These are phyloP conservation scores for Holotrichia oblita DNA, from an alignment of 1,140 invertebrate genomes.

Conservation along the genomic window DNA sequence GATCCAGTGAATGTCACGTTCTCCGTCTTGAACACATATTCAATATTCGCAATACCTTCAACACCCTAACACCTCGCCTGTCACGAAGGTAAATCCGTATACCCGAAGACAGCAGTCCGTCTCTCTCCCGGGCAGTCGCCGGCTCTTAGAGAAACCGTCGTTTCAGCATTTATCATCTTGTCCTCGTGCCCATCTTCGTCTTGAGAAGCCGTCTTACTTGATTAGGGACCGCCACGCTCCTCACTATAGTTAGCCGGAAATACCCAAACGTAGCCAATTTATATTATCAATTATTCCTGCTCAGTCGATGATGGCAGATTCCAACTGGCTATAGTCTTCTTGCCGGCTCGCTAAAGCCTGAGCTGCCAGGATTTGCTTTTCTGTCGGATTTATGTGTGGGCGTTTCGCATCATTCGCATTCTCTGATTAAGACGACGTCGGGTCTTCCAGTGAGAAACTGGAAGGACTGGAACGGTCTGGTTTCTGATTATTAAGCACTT, in stretches of 20 bases:
- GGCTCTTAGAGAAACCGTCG: neutral
- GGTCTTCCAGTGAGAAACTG: constrained; percentile 1
- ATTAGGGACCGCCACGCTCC: neutral
- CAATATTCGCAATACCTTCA: constrained; percentile 11
- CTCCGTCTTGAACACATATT: neutral
- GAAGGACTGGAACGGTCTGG: constrained; percentile 7
- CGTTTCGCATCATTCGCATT: constrained; percentile 10
- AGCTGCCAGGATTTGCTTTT: neutral
- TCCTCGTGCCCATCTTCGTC: neutral
- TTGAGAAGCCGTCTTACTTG: constrained; percentile 1
- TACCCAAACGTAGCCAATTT: constrained; percentile 16
- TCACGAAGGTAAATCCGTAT: constrained; percentile 14
- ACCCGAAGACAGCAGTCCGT: neutral
- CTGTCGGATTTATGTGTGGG: constrained; percentile 2
- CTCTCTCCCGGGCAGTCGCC: neutral
- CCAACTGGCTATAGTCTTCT: neutral
- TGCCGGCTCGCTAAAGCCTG: neutral
- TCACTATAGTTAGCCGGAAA: neutral
- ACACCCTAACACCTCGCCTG: neutral
- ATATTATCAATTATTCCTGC: constrained; percentile 14
- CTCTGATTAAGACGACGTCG: neutral
- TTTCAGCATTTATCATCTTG: constrained; percentile 13
- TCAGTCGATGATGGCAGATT: neutral
- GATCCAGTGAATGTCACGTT: neutral
- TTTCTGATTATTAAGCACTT: constrained; percentile 21